A percentile compares a stretch with the other conserved stretches of the same genome.
phyloP scores from a whole-genome alignment of 1,140 invertebrate genomes.

The Dinothrombium tinctorium region DNA sequence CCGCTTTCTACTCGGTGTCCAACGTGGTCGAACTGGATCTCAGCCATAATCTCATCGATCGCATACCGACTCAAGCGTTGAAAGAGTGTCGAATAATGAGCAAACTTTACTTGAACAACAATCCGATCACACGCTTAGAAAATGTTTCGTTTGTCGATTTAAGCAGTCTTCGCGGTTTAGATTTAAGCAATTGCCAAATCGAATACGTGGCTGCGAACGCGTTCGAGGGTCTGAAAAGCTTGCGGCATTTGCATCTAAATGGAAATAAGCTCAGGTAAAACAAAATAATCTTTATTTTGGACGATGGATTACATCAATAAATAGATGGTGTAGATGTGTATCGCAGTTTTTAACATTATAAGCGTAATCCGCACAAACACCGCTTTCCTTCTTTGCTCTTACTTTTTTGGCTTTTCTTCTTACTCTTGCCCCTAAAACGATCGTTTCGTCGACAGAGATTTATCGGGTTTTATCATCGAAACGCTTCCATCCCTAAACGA shows the following conservation, averaged over 20 bases:
- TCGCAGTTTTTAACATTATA: too few relatives aligned
- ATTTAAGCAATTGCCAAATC: slow-evolving; percentile 47
- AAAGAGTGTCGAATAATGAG: slow-evolving; percentile 40
- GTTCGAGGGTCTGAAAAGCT: slow-evolving; percentile 39
- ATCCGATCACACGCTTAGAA: slow-evolving; percentile 38
- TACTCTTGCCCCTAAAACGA: too few relatives aligned
- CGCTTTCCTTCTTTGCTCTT: too few relatives aligned
- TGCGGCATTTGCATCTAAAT: slow-evolving; percentile 48
- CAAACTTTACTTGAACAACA: slow-evolving; percentile 41
- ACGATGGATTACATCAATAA: too few relatives aligned
- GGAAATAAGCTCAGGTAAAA: slow-evolving; percentile 34
- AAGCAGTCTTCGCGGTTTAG: slow-evolving; percentile 27
- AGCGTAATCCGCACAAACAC: too few relatives aligned
- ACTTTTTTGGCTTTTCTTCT: too few relatives aligned
- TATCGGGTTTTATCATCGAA: too few relatives aligned
- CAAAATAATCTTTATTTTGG: too few relatives aligned
- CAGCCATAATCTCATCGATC: slow-evolving; percentile 39
- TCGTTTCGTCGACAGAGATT: too few relatives aligned
- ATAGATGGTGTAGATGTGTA: too few relatives aligned
- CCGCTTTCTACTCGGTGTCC: too few relatives aligned
- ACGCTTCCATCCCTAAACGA: too few relatives aligned
- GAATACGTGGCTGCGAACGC: slow-evolving; percentile 39
- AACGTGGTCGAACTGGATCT: slow-evolving; percentile 42
- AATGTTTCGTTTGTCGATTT: slow-evolving; percentile 40
- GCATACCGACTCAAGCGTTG: slow-evolving; percentile 41